Evolutionary conservation across 2,888 invertebrate genomes (phyloP).

Genomic region (Pyrgus malvae): DNA sequence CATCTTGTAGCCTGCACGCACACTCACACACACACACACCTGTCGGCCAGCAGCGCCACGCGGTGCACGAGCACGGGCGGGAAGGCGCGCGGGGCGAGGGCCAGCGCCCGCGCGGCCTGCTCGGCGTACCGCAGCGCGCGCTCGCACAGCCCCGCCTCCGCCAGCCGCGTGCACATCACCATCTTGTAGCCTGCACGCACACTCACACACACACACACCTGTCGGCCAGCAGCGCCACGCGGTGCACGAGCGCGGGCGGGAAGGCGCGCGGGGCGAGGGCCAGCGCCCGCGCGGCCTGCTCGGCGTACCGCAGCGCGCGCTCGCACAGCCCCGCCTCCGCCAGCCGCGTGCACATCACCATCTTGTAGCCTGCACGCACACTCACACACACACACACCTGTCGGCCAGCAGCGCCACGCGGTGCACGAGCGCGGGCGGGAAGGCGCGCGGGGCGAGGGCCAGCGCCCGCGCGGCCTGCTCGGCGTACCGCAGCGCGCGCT

Average conservation of each 20-base stretch:
- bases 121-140: conserved; percentile 93
- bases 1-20: conserved; percentile 91
- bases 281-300: conserved; percentile 88
- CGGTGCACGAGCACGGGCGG: conserved; percentile 66
- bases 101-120: conserved; percentile 86
- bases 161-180: conserved; percentile 88
- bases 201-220: no score
- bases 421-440: conserved; percentile 71
- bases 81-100: conserved; percentile 78
- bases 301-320: conserved; percentile 92
- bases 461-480: conserved; percentile 89
- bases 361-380: conserved; percentile 91
- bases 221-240: conserved; percentile 39
- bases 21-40: no score
- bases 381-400: conserved; percentile 40
- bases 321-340: conserved; percentile 87
- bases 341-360: conserved; percentile 89
- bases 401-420: conserved; percentile 38
- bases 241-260: conserved; percentile 68
- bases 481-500: conserved; percentile 91
- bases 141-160: conserved; percentile 87
- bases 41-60: conserved; percentile 39
- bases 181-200: conserved; percentile 92
- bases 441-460: conserved; percentile 77
- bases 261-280: conserved; percentile 79